phyloP scores from a whole-genome alignment of 2,888 invertebrate genomes.

The Malacosoma neustria region DNA sequence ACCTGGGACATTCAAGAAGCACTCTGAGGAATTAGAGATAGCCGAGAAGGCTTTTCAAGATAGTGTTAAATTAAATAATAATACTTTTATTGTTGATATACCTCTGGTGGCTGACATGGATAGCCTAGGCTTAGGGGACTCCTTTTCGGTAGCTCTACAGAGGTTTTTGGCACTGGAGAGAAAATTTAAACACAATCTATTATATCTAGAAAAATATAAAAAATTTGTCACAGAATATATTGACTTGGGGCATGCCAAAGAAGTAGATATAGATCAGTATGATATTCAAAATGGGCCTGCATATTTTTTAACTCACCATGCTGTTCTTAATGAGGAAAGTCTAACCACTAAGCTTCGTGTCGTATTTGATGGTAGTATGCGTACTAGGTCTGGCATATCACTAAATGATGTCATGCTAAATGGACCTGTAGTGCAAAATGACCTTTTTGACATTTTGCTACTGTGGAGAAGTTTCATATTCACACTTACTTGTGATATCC shows the following conservation, averaged over 20 bases:
- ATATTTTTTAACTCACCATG: constrained; percentile 10
- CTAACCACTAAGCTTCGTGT: constrained; percentile 7
- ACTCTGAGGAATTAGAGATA: too few species aligned
- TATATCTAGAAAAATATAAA: constrained; percentile 4
- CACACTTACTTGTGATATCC: constrained; percentile 8
- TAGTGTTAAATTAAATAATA: constrained; percentile 1
- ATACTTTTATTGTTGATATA: constrained; percentile 3
- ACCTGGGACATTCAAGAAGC: too few species aligned
- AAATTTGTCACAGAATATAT: constrained; percentile 9
- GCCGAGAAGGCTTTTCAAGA: not conserved
- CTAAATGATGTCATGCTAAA: too few species aligned
- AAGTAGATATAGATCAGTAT: constrained; percentile 7
- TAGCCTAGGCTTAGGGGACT: constrained; percentile 5
- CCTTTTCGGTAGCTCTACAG: constrained; percentile 6
- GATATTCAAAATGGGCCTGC: not conserved
- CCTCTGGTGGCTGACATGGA: constrained; percentile 4
- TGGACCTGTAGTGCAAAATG: constrained; percentile 7
- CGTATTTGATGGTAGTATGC: too few species aligned
- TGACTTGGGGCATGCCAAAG: constrained; percentile 5
- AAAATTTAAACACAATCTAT: constrained; percentile 2
- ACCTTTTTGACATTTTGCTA: constrained; percentile 11
- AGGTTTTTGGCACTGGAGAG: constrained; percentile 7
- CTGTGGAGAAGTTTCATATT: constrained; percentile 6
- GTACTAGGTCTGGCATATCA: too few species aligned
- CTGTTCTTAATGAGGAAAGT: constrained; percentile 9